phyloP scores from a whole-genome alignment of 2,113 vertebrate species.

The Merops nubicus region DNA sequence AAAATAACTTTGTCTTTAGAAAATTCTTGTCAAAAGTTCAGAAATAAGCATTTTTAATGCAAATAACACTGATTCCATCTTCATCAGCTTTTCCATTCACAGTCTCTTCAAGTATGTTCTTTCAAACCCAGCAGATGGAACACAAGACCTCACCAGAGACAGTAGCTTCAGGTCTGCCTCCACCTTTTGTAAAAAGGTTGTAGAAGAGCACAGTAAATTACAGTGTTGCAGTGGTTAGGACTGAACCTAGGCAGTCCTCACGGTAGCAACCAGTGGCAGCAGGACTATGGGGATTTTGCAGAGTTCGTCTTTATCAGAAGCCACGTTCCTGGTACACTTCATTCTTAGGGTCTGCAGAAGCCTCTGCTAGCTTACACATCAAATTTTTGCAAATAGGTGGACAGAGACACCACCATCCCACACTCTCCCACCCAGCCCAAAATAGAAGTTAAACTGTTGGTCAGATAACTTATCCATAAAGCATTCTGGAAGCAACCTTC shows the following conservation, averaged over 20 bases:
- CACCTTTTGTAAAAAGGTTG: neutral
- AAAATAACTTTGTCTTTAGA: too few species aligned
- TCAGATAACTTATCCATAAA: neutral
- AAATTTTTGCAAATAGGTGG: neutral
- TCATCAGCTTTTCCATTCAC: neutral
- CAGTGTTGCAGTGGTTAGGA: neutral
- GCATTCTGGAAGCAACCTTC: neutral
- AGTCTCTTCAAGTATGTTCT: neutral
- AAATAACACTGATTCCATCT: neutral
- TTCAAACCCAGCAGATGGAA: neutral
- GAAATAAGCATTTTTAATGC: neutral
- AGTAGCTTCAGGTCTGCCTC: neutral
- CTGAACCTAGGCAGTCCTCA: neutral
- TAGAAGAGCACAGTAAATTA: neutral
- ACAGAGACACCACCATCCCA: neutral
- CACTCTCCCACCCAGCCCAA: accelerated
- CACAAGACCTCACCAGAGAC: neutral
- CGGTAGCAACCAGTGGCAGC: accelerated
- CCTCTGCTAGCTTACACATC: neutral
- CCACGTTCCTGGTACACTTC: neutral
- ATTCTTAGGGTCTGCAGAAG: neutral
- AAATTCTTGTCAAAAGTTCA: neutral
- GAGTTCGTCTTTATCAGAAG: neutral
- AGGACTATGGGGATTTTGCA: neutral
- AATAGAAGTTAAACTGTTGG: neutral